phyloP scores from a whole-genome alignment of 2,888 invertebrate genomes.

The Mesorhabditis spiculigera region DNA sequence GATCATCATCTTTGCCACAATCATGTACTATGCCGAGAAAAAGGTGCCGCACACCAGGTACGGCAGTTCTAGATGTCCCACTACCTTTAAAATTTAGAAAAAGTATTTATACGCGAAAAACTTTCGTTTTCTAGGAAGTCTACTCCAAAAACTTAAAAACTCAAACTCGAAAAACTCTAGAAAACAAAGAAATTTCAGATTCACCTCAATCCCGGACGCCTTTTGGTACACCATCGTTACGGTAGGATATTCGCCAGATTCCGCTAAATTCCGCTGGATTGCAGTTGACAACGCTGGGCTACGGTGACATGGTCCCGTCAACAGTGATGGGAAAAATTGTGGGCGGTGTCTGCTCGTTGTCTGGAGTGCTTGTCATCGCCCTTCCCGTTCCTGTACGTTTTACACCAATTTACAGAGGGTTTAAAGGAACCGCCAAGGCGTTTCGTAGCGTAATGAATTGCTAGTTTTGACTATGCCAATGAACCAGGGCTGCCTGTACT shows the following conservation, averaged over 20 bases:
- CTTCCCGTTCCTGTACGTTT: conserved; percentile 79
- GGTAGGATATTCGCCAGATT: conserved; percentile 66
- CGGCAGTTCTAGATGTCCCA: not conserved
- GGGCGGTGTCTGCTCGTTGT: conserved; percentile 95
- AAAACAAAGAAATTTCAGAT: conserved; percentile 70
- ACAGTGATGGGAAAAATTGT: conserved; percentile 98
- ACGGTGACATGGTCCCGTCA: conserved; percentile 89
- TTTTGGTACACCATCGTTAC: conserved; percentile 99
- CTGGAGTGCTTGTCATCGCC: conserved; percentile 97
- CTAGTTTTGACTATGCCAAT: not conserved
- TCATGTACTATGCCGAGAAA: conserved; percentile 99
- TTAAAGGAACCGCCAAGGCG: not conserved
- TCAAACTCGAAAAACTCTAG: no score
- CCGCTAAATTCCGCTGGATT: not conserved
- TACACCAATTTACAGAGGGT: not conserved
- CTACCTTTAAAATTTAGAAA: not conserved
- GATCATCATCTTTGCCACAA: conserved; percentile 97
- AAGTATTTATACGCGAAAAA: not conserved
- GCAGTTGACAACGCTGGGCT: conserved; percentile 49
- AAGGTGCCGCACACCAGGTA: conserved; percentile 57
- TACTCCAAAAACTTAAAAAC: no score
- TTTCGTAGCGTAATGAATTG: conserved; percentile 9
- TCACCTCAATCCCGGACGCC: conserved; percentile 98
- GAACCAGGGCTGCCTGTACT: not conserved
- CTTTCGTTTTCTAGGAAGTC: no score